These are phyloP conservation scores for Myotis daubentonii DNA, from an alignment of 2,797 vertebrate species.

Conservation along the genomic window DNA sequence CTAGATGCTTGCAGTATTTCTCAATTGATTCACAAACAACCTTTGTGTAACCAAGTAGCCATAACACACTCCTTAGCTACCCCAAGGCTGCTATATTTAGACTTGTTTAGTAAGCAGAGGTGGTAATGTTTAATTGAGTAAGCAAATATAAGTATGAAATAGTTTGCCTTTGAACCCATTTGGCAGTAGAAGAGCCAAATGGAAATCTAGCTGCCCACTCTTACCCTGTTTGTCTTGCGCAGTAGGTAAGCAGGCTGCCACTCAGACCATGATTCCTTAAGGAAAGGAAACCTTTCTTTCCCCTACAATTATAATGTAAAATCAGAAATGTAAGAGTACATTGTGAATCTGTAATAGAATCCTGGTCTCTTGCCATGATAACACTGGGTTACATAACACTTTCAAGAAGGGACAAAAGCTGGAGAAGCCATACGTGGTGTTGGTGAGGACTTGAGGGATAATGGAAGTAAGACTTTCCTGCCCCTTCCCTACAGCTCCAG, in stretches of 20 bases:
- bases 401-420: not conserved
- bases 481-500: not conserved
- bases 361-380: not conserved
- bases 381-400: not conserved
- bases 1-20: not conserved
- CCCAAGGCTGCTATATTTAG: slow-evolving; percentile 60
- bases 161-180: slow-evolving; percentile 45
- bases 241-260: not conserved
- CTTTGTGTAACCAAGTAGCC: slow-evolving; percentile 29
- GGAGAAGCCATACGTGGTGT: not conserved
- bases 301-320: not conserved
- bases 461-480: not conserved
- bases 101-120: slow-evolving; percentile 66
- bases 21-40: slow-evolving; percentile 34
- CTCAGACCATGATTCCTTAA: not conserved
- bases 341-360: not conserved
- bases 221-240: not conserved
- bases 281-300: not conserved
- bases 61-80: slow-evolving; percentile 36
- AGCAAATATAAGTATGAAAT: slow-evolving; percentile 48
- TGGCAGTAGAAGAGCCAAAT: slow-evolving; percentile 1
- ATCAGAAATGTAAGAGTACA: not conserved
- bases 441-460: not conserved
- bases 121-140: slow-evolving; percentile 55
- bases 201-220: slow-evolving; percentile 13